Conservation (phyloP, 2,113 vertebrate genomes). For the Shinisaurus crocodilurus region DNA sequence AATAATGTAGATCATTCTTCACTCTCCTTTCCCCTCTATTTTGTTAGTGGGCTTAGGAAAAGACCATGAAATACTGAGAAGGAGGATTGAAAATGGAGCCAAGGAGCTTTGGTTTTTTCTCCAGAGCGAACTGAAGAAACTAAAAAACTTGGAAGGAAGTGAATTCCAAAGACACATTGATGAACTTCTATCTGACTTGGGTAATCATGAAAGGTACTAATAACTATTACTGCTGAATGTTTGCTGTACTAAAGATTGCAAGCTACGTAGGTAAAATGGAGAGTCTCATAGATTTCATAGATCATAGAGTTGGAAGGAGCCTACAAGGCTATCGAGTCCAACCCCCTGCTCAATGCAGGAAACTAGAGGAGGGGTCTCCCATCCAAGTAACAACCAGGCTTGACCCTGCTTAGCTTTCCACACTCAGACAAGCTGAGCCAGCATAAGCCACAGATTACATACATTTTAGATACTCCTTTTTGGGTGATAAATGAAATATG, state of each 20-base stretch:
- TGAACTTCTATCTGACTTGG: conserved; percentile 92
- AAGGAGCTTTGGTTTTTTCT: conserved; percentile 99
- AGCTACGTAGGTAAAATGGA: not conserved
- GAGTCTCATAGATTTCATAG: too few species aligned
- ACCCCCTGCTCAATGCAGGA: too few species aligned
- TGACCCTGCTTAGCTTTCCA: too few species aligned
- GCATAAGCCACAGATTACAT: too few species aligned
- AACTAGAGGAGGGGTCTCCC: too few species aligned
- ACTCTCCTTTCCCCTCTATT: not conserved
- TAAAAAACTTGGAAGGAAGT: conserved; percentile 85
- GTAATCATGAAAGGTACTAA: conserved; percentile 93
- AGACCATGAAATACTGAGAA: conserved; percentile 92
- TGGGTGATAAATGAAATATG: not conserved
- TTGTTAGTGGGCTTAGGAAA: conserved; percentile 84
- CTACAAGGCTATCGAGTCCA: too few species aligned
- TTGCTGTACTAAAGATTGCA: conserved; percentile 25
- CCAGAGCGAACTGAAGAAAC: conserved; percentile 94
- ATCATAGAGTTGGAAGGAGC: too few species aligned
- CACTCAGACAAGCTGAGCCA: too few species aligned
- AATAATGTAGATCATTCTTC: conserved; percentile 29
- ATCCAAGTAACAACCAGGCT: too few species aligned
- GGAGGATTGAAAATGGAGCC: conserved; percentile 93
- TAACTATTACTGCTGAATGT: conserved; percentile 32
- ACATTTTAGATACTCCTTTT: not conserved
- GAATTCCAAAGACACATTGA: conserved; percentile 89